Evolutionary conservation across 2,888 invertebrate genomes (phyloP), one percentile per base, ranked within the genome.

Genomic region (Lacanobia wlatinum): DNA sequence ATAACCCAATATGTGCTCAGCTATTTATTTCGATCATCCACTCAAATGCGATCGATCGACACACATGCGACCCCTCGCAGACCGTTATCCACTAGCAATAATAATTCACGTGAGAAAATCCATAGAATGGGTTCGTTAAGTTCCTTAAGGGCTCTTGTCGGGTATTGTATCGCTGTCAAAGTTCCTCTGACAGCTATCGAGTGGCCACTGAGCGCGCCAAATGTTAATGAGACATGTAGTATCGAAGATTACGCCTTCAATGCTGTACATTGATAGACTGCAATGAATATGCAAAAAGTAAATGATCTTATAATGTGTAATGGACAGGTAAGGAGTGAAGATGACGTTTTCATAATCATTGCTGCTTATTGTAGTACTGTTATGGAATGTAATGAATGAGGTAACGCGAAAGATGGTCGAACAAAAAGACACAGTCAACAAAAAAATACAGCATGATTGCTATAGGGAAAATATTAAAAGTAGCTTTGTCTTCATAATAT

Each of bases 91-190:
- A 73, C 85, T 76, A 80, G 77, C 83, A 83, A 78, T 85, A 92
- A 90, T 91, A 90, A 91, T 94, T 94, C 94, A 94, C 95, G 92
- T 94, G 95, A 94, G 96, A 95, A 94, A 93, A 90, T 90, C 91
- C 89, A 94, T 92, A 94, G 94, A 96, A 96, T 96, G 89, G 93
- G 90, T 94, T 96, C 96, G 96, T 96, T 96, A 96, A 94, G 93
- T 92, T 91, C 84, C 90, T 91, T 82, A 86, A 95, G 95, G 86
- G 94, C 94, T 84, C 95, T 95, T 87, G 84, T 87, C 84, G 85
- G 75, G 87, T 88, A 92, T 95, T 94, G 94, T 94, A 91, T 90
- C 85, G 90, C 89, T 91, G 94, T 94, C 94, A 91, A 90, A 84
- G 88, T 87, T 88, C 87, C 84, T 80, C 89, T 90, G 91, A 92